Base-by-base conservation (phyloP, 2,888 invertebrate genomes). In the Lasius fuliginosus region DNA sequence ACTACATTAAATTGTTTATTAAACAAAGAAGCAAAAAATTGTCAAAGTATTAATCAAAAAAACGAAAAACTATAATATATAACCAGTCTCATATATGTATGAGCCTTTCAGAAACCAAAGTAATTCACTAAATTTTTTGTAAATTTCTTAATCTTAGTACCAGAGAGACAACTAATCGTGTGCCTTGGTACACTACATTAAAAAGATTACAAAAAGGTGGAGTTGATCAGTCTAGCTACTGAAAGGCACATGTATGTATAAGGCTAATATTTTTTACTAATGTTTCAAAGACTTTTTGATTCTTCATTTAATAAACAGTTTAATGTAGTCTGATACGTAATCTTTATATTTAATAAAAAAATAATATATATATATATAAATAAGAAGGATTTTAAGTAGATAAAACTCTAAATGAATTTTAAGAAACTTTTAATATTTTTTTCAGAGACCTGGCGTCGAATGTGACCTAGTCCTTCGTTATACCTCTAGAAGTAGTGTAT, bases 401-500 rank as follows among this genome's bases (percentile, higher is more conserved):
- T 4, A 65, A 46, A 46, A 73, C 12, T 49, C 3, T 30, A 60
- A 36, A 46, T 42, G 9, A 73, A 73, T 36, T 73, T 73, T 23
- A 3, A 77, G 9, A 18, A 23, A 33, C n/a, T 46, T 56, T 56
- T 30, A 60, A 60, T 27, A 49, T 27, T 33, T 46, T 40, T 82
- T 65, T 56, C 18, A 33, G 8, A 65, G 46, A 53, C 36, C 6
- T 30, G 33, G 64, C 46, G 18, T 56, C 40, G 60, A 73, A 81
- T 81, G 79, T 60, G 71, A 82, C 65, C 65, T 82, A 53, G 71
- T 65, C 71, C 69, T 84, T 71, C 49, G 33, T 73, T 71, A 69
- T 62, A 69, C 27, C 62, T 81, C 71, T 30, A 56, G 30, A 64
- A 81, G 83, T 77, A 81, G 82, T 76, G 79, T 86, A 88, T 91